A percentile compares a stretch with the other conserved stretches of the same genome.
Evolutionary conservation across 2,888 invertebrate genomes (phyloP).

Genomic region (Chymomyza amoena): DNA sequence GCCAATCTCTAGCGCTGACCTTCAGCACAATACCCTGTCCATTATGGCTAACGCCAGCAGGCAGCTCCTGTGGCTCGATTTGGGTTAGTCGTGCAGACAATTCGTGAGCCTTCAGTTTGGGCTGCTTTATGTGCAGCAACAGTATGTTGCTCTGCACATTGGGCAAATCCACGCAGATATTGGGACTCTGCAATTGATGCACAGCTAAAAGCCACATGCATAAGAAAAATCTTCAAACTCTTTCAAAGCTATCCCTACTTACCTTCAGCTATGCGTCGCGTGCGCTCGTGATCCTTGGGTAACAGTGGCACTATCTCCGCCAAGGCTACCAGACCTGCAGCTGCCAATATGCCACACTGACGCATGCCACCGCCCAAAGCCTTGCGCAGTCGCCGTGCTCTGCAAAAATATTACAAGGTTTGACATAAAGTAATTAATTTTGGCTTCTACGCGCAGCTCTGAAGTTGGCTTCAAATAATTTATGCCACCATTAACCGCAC

Average conservation of each 20-base stretch:
- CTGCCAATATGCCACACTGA: slow-evolving; percentile 94
- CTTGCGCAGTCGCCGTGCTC: slow-evolving; percentile 90
- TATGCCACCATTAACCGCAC: not conserved
- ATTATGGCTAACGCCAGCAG: slow-evolving; percentile 79
- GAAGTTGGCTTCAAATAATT: not conserved
- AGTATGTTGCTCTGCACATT: slow-evolving; percentile 88
- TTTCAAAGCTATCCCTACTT: slow-evolving; percentile 22
- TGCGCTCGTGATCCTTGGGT: slow-evolving; percentile 86
- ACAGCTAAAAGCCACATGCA: slow-evolving; percentile 73
- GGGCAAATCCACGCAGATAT: slow-evolving; percentile 82
- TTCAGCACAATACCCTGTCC: slow-evolving; percentile 80
- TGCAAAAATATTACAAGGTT: slow-evolving; percentile 68
- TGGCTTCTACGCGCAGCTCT: not conserved
- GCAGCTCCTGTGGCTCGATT: slow-evolving; percentile 79
- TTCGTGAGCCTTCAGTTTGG: slow-evolving; percentile 80
- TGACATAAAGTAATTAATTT: slow-evolving; percentile 10
- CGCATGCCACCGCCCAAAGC: slow-evolving; percentile 96
- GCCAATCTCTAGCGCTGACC: slow-evolving; percentile 81
- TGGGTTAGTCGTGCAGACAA: slow-evolving; percentile 81
- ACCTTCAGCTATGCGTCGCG: slow-evolving; percentile 85
- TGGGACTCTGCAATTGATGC: slow-evolving; percentile 81
- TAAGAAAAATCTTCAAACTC: not conserved
- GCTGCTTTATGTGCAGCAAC: slow-evolving; percentile 82
- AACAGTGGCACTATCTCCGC: slow-evolving; percentile 87
- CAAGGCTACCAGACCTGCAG: slow-evolving; percentile 92